Evolutionary conservation across 2,113 vertebrate genomes (phyloP).

Genomic region (Anser cygnoides): DNA sequence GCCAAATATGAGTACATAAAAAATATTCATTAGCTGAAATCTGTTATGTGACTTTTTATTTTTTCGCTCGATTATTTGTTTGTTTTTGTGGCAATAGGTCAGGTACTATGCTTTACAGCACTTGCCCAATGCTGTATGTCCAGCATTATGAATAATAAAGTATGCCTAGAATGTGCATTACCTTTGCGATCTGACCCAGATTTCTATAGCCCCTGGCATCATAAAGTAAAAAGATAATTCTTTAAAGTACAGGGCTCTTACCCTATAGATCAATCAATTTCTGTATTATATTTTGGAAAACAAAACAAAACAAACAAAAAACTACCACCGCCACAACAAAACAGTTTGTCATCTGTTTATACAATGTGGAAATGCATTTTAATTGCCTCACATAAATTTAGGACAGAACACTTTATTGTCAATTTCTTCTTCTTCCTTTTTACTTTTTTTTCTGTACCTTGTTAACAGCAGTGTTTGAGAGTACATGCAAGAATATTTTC

Average conservation of each 20-base stretch:
- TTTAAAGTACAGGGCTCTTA: background rate
- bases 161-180: background rate
- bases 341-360: constrained; percentile 36
- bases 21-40: background rate
- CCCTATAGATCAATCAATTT: background rate
- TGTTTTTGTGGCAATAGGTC: background rate
- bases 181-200: background rate
- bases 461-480: constrained; percentile 42
- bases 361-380: constrained; percentile 60
- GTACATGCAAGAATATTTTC: constrained; percentile 42
- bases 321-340: background rate
- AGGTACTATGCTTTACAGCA: background rate
- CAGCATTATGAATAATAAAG: background rate
- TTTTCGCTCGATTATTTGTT: rapidly evolving
- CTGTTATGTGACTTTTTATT: background rate
- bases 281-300: constrained; percentile 51
- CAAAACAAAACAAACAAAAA: no score
- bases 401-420: constrained; percentile 31
- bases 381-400: constrained; percentile 58
- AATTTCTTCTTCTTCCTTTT: background rate
- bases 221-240: constrained; percentile 9
- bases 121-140: background rate
- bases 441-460: background rate
- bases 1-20: background rate
- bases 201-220: background rate